A percentile compares a stretch with the other conserved stretches of the same genome.
These are phyloP conservation scores for Turritopsis dohrnii DNA, from an alignment of 30 jellyfish, hydroid and myxozoan species.

Conservation along the genomic window DNA sequence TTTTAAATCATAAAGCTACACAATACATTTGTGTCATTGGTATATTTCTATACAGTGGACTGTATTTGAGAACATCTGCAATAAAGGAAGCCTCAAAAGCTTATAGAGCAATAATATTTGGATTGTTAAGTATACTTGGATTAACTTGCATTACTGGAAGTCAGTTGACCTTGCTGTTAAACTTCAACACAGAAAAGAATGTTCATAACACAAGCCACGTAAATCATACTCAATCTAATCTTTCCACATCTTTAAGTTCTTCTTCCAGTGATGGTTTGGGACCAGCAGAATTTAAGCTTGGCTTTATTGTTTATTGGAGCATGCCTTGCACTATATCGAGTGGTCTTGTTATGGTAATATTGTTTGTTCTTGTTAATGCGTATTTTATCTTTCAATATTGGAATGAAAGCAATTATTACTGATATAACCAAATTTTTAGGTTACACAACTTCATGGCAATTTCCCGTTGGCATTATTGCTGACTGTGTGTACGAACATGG, in stretches of 20 bases:
- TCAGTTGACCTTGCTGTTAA: slow-evolving; percentile 44
- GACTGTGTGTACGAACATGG: slow-evolving; percentile 70
- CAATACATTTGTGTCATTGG: slow-evolving; percentile 65
- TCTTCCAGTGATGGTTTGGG: slow-evolving; percentile 46
- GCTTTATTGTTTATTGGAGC: slow-evolving; percentile 68
- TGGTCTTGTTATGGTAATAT: slow-evolving; percentile 92
- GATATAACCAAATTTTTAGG: slow-evolving; percentile 41
- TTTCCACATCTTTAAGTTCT: neutral
- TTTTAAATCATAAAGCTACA: slow-evolving; percentile 67
- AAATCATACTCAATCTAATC: slow-evolving; percentile 25
- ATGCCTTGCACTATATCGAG: slow-evolving; percentile 87
- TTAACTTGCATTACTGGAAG: slow-evolving; percentile 68
- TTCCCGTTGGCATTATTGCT: slow-evolving; percentile 75
- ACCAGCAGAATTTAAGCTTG: slow-evolving; percentile 66
- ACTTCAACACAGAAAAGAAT: slow-evolving; percentile 36
- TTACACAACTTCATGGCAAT: slow-evolving; percentile 79
- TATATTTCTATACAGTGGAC: slow-evolving; percentile 78
- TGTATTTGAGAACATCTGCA: slow-evolving; percentile 69
- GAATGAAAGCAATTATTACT: no score
- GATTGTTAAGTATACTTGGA: slow-evolving; percentile 52
- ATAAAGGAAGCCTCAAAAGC: slow-evolving; percentile 81
- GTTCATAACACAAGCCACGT: slow-evolving; percentile 27
- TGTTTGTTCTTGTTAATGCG: neutral
- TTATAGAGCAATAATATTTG: slow-evolving; percentile 75
- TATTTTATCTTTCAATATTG: neutral